Evolutionary conservation across 2,113 vertebrate genomes (phyloP).

Genomic region (Nannobrachium achirus): DNA sequence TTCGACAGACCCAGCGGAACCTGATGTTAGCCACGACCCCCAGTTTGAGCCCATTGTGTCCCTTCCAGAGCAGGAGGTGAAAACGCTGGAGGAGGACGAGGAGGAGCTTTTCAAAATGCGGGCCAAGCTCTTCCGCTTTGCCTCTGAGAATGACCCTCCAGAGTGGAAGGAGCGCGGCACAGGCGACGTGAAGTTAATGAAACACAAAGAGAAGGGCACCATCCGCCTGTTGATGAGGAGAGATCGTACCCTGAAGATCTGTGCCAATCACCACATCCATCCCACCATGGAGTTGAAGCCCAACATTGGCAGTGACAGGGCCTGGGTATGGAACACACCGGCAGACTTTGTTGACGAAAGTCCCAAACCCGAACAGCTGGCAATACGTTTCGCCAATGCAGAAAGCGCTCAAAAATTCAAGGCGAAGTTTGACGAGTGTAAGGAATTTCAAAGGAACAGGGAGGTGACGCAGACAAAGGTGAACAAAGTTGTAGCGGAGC

Average conservation of each 20-base stretch:
- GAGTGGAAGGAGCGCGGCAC: constrained; percentile 99
- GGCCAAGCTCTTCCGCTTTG: constrained; percentile 96
- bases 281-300: constrained; percentile 96
- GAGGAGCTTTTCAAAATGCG: constrained; percentile 99
- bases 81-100: constrained; percentile 97
- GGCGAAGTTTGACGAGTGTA: constrained; percentile 98
- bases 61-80: constrained; percentile 97
- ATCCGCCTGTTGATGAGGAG: constrained; percentile 98
- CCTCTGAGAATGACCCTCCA: constrained; percentile 94
- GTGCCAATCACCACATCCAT: constrained; percentile 95
- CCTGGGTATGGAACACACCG: constrained; percentile 99
- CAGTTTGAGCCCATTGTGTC: constrained; percentile 98
- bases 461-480: constrained; percentile 78
- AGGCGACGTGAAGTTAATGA: constrained; percentile 95
- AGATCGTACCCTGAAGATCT: constrained; percentile 97
- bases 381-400: constrained; percentile 96
- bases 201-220: constrained; percentile 93
- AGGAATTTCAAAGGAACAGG: constrained; percentile 82
- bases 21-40: constrained; percentile 95
- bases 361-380: constrained; percentile 94
- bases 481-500: too few relatives aligned
- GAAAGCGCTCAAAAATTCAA: constrained; percentile 99
- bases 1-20: constrained; percentile 84
- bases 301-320: constrained; percentile 94
- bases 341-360: constrained; percentile 96